Evolutionary conservation across 2,797 vertebrate genomes (phyloP), one percentile per base, ranked within the genome.

Genomic region (Sciurus carolinensis): DNA sequence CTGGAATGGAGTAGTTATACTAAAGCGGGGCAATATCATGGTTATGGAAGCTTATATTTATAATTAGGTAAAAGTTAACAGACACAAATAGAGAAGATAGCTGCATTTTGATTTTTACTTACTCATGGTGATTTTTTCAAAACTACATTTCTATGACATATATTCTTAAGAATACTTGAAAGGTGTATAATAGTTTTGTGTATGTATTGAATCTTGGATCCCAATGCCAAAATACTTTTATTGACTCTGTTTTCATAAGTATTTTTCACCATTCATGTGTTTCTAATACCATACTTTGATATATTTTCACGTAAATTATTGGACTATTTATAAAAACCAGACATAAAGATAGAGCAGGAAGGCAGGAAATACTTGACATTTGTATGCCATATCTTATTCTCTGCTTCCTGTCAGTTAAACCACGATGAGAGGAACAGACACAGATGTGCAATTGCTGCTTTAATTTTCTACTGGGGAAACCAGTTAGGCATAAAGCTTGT

Each of bases 341-440:
- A 87, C 95, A 66, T 86, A 93, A 97, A 98, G 96, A 97, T 91
- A 9, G 75, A 97, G 95, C 95, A 28, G 80, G 96, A 84, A 52
- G 97, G 96, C 98, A 98, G 98, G 98, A 98, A 98, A 66, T 95
- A 52, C 96, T 98, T 75, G 94, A 95, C 88, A 4, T 97, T 97
- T 97, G 67, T 97, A 80, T 96, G 92, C 87, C 30, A 2, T 98
- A 96, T 98, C 98, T 98, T 64, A 0, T 39, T 80, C 97, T 97
- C 88, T 62, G 98, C 98, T 99, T 99, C 99, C 99, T 99, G 99
- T 99, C 99, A 97, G 99, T 99, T 99, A 99, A 99, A 99, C 99
- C 99, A 98, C 99, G 75, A 98, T 95, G 97, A 82, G 97, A 73
- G 97, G 97, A 98, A 98, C 98, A 98, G 98, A 97, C 98, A 97